phyloP scores from a whole-genome alignment of 2,113 vertebrate genomes.

The Semicossyphus pulcher region DNA sequence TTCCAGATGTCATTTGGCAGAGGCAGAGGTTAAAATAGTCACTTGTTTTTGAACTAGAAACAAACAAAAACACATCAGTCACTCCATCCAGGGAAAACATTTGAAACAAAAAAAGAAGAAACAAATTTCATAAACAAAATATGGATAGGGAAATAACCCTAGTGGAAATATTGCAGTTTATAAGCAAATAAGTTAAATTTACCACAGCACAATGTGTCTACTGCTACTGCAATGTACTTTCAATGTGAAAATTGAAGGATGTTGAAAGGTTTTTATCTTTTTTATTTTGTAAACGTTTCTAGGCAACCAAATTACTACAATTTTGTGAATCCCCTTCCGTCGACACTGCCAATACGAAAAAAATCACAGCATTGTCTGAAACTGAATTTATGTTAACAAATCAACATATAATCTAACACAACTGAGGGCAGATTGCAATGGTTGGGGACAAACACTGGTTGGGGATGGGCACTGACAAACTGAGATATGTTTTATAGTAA shows the following conservation, averaged over 20 bases:
- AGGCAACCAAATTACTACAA: no score
- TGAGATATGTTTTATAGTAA: slow-evolving; percentile 13
- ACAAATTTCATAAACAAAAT: background rate
- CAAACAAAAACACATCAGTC: background rate
- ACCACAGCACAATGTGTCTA: background rate
- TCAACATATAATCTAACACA: no score
- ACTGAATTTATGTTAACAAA: background rate
- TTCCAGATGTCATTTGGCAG: no score
- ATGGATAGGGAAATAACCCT: background rate
- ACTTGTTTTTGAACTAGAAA: background rate
- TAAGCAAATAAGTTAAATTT: background rate
- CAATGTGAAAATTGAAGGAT: background rate
- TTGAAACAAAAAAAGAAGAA: no score
- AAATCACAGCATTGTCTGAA: background rate
- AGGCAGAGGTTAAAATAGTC: no score
- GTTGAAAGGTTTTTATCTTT: no score
- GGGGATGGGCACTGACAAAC: no score
- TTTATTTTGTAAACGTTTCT: no score
- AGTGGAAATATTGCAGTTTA: background rate
- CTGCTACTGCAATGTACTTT: background rate
- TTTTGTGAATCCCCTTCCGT: slow-evolving; percentile 15
- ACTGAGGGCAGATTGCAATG: no score
- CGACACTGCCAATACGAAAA: slow-evolving; percentile 20
- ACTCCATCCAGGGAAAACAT: background rate
- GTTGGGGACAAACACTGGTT: no score